Evolutionary conservation across 2,888 invertebrate species (phyloP), one percentile per base, ranked within the genome.

Genomic region (Drosophila bunnanda): DNA sequence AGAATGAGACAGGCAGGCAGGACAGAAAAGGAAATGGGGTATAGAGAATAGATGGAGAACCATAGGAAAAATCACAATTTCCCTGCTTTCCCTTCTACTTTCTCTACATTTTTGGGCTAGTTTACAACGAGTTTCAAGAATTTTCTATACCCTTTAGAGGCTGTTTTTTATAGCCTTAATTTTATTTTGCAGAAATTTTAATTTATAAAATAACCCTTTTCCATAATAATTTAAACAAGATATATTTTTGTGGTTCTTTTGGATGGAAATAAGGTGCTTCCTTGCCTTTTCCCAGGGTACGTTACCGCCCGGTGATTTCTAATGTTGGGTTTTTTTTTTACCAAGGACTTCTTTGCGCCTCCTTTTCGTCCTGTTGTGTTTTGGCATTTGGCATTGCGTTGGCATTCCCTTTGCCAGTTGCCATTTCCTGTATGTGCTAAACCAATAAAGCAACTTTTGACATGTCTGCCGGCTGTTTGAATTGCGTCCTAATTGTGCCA

Each of bases 401-500:
- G 68, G 41, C 65, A 48, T 67, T 69, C 54, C 74, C 52, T 36
- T 56, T 64, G 52, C 64, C 56, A 48, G 55, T 80, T 80, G 66
- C 71, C 71, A 77, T 71, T 82, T 77, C 85, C 86, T 70, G 72
- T 70, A 59, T 82, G 72, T 77, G 78, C 76, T 74, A 79, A 88
- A 77, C 78, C 82, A 82, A 82, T 82, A 88, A 88, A 76, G 78
- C 56, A 78, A 85, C 78, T 79, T 88, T 79, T 77, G 76, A 82
- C 82, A 82, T 79, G 72, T 77, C 69, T 69, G 68, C 64, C 69
- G 62, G 54, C 65, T 56, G 56, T 54, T 65, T 68, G 70, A 80
- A 61, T 64, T 72, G 72, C 71, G 34, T 75, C 67, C 65, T 80
- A 80, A 83, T 82, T 79, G 78, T 74, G 75, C 57, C 71, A 52